Percentiles rank a stretch among this genome's conserved stretches.
phyloP scores from a whole-genome alignment of 2,113 vertebrate genomes.

The Oreotrochilus melanogaster region DNA sequence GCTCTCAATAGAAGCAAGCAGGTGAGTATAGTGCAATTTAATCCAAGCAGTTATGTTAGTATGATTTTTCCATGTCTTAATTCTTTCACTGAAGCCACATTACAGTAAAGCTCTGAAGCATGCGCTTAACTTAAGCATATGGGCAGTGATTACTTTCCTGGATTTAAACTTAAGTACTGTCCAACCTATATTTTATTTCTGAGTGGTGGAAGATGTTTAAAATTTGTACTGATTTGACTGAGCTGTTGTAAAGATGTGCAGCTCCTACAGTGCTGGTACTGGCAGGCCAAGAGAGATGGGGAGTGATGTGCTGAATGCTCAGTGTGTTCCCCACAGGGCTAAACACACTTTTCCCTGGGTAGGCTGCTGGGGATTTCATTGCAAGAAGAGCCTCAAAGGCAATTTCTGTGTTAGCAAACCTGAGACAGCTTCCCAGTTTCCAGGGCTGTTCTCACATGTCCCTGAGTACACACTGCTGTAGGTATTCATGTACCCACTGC shows the following conservation, averaged over 20 bases:
- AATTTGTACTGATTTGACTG: neutral
- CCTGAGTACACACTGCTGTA: neutral
- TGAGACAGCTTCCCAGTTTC: neutral
- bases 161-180: neutral
- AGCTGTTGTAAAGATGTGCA: neutral
- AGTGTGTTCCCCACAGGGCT: neutral
- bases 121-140: slow-evolving; percentile 28
- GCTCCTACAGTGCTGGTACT: neutral
- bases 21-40: neutral
- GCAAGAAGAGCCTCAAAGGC: neutral
- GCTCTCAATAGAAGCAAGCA: neutral
- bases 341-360: neutral
- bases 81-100: neutral
- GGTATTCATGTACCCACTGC: neutral
- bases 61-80: neutral
- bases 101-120: slow-evolving; percentile 15
- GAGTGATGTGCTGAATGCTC: neutral
- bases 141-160: neutral
- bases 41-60: neutral
- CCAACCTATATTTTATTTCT: slow-evolving; percentile 20
- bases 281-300: neutral
- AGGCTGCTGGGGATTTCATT: neutral
- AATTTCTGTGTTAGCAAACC: neutral
- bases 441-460: neutral
- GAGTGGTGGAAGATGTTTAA: neutral